Evolutionary conservation across 2,888 invertebrate species (phyloP).

Genomic region (Cerastis leucographa): DNA sequence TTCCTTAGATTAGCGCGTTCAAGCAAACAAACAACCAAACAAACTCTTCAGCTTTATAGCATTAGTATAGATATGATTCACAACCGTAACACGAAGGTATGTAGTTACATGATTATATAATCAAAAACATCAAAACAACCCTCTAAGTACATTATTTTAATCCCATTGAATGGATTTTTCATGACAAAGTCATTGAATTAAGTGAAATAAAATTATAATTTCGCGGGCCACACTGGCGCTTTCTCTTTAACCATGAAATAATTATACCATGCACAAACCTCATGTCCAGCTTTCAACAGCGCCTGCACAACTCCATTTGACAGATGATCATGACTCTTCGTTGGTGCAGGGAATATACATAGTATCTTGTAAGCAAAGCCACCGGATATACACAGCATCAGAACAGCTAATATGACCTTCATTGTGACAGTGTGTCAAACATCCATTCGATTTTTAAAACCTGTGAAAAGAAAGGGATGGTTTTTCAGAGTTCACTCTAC

Average conservation of each 20-base stretch:
- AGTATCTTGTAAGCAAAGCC: constrained; percentile 74
- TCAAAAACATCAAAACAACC: too few relatives aligned
- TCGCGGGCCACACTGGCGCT: too few relatives aligned
- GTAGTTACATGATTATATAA: too few relatives aligned
- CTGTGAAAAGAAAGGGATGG: neutral
- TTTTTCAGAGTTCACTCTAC: neutral
- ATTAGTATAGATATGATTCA: too few relatives aligned
- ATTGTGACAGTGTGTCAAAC: constrained; percentile 24
- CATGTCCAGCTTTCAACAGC: constrained; percentile 77
- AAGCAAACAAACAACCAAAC: too few relatives aligned
- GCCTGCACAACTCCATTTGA: constrained; percentile 76
- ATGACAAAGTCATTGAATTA: too few relatives aligned
- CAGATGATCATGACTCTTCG: constrained; percentile 76
- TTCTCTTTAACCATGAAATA: neutral
- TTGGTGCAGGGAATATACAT: constrained; percentile 74
- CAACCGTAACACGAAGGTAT: too few relatives aligned
- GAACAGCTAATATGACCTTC: constrained; percentile 42
- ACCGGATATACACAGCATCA: constrained; percentile 53
- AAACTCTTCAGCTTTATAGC: too few relatives aligned
- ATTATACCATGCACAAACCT: constrained; percentile 68
- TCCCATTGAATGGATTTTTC: too few relatives aligned
- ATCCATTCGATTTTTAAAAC: neutral
- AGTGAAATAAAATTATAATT: too few relatives aligned
- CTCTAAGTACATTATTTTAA: too few relatives aligned
- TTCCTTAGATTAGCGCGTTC: too few relatives aligned